A percentile compares a stretch with the other conserved stretches of the same genome.
These are phyloP conservation scores for Melanaphis sacchari DNA, from an alignment of 1,140 invertebrate genomes.

Conservation along the genomic window DNA sequence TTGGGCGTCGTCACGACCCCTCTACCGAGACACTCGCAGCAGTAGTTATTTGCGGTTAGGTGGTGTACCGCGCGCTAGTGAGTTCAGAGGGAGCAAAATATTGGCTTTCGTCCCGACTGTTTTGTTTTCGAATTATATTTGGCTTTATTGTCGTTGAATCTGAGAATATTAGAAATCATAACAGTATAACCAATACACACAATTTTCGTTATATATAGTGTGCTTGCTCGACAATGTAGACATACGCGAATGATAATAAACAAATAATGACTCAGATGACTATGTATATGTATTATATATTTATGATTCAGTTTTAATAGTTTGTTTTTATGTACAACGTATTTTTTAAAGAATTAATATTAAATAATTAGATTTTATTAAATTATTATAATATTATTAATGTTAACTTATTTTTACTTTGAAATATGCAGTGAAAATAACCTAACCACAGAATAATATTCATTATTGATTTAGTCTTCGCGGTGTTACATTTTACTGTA, in stretches of 20 bases:
- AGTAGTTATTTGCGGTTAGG: background rate
- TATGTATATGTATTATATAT: too few relatives aligned
- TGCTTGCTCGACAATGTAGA: background rate
- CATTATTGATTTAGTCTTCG: background rate
- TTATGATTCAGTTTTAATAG: background rate
- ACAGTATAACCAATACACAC: background rate
- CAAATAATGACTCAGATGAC: too few relatives aligned
- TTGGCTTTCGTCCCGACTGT: background rate
- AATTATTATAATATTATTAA: background rate
- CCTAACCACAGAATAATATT: background rate
- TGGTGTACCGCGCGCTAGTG: background rate
- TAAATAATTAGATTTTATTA: background rate
- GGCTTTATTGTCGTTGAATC: background rate
- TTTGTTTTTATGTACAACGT: too few relatives aligned
- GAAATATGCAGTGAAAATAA: background rate
- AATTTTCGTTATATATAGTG: background rate
- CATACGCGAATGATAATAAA: too few relatives aligned
- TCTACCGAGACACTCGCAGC: background rate
- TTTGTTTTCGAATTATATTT: conserved; percentile 1
- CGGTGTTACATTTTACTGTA: background rate
- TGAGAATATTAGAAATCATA: background rate
- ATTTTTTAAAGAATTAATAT: background rate
- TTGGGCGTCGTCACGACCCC: background rate
- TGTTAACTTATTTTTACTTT: background rate
- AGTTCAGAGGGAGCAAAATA: background rate